Evolutionary conservation across 2,113 vertebrate species (phyloP), one percentile per base, ranked within the genome.

Genomic region (Saccopteryx leptura): DNA sequence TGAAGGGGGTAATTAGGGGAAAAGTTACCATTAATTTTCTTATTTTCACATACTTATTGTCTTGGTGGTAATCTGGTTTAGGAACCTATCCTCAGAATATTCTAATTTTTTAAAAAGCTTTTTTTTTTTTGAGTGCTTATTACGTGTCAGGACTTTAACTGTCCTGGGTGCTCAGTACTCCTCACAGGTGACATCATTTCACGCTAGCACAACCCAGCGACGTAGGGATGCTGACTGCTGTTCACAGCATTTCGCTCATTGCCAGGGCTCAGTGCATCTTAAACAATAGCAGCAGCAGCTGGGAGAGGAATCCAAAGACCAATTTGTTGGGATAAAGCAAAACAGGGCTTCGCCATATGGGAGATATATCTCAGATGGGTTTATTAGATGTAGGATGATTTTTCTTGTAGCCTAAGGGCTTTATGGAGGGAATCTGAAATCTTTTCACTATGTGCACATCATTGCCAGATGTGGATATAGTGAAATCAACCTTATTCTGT

Each of bases 271-370:
- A n/a, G 0, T 26, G 28, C n/a, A 63, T 82, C 85, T 83, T 74
- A 72, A 93, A 87, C 68, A 95, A 95, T 11, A 95, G 88, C 74
- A 92, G 75, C 85, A 97, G 82, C 94, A 96, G 72, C 96, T 91
- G 72, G 21, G 60, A 88, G 92, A 96, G 60, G 80, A 96, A 96
- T 83, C 88, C 92, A 96, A 95, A 91, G 79, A 84, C 69, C 95
- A 94, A 93, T 97, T 91, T 97, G 96, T 96, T 94, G 78, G 82
- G 95, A 91, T 95, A 96, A 97, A 96, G 61, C 88, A 93, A 96
- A 97, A 95, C 89, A 94, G 86, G 85, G 65, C 48, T 96, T 97
- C 94, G 31, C 94, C 95, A 97, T 96, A 94, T 96, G 96, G 96
- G 91, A 97, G 95, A 96, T 94, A 83, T 79, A 91, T 69, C 93